A percentile compares a stretch with the other conserved stretches of the same genome.
phyloP scores from a whole-genome alignment of 2,113 vertebrate species.

The Crotalus horridus region DNA sequence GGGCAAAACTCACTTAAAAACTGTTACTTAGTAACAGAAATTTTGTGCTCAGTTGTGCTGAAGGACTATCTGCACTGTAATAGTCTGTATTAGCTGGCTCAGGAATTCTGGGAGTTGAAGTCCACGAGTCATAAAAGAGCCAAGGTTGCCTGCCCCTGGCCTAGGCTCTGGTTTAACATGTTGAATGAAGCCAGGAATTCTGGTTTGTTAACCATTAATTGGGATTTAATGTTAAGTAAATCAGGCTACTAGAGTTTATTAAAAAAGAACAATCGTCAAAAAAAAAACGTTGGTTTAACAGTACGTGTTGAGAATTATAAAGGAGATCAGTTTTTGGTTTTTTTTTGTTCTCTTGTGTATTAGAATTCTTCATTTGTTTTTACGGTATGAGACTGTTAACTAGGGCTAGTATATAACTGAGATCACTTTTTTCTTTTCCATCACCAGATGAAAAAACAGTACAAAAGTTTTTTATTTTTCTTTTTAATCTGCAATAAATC shows the following conservation, averaged over 20 bases:
- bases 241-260: not conserved
- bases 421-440: not conserved
- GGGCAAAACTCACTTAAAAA: not conserved
- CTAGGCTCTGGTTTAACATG: not conserved
- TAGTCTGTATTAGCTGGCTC: not conserved
- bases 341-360: not conserved
- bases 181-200: not conserved
- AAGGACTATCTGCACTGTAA: not conserved
- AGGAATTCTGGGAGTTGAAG: too few relatives aligned
- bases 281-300: not conserved
- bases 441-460: not conserved
- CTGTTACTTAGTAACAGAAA: not conserved
- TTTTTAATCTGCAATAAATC: not conserved
- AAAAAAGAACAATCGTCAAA: not conserved
- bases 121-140: too few relatives aligned
- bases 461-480: not conserved
- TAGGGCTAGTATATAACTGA: not conserved
- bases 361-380: not conserved
- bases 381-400: not conserved
- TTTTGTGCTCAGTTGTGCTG: not conserved
- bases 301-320: not conserved
- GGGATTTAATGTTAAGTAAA: not conserved
- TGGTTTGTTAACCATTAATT: not conserved
- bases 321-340: not conserved
- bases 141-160: too few relatives aligned